Conservation (phyloP, 2,888 invertebrate genomes). For the Metallyticus violacea region DNA sequence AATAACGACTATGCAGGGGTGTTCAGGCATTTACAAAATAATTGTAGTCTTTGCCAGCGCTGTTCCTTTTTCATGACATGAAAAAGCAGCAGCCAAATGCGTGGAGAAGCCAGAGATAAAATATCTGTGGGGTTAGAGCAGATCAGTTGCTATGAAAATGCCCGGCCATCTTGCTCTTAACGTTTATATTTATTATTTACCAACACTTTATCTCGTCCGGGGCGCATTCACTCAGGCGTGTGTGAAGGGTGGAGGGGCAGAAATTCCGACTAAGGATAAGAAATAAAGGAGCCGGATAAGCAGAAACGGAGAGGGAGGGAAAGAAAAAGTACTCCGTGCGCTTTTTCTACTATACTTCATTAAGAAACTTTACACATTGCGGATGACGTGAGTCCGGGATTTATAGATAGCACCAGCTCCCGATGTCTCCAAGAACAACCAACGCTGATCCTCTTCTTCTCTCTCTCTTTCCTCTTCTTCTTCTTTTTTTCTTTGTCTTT, state of each 20-base stretch:
- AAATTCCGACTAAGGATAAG: not conserved
- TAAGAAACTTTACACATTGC: constrained; percentile 15
- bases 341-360: constrained; percentile 1
- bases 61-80: not conserved
- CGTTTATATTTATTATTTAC: not conserved
- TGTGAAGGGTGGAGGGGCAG: not conserved
- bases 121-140: not conserved
- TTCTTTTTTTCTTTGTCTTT: not conserved
- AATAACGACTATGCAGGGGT: not conserved
- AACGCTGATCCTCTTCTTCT: not conserved
- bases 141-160: not conserved
- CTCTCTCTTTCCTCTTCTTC: not conserved
- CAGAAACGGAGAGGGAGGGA: not conserved
- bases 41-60: not conserved
- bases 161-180: not conserved
- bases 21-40: not conserved
- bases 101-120: not conserved
- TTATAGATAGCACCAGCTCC: constrained; percentile 12
- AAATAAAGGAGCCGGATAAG: not conserved
- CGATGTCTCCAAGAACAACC: not conserved
- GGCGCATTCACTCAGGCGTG: not conserved
- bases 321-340: not conserved
- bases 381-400: constrained; percentile 8
- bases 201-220: not conserved
- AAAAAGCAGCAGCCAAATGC: not conserved